A percentile compares a stretch with the other conserved stretches of the same genome.
Evolutionary conservation across 2,797 vertebrate species (phyloP).

Genomic region (Rhinophrynus dorsalis): DNA sequence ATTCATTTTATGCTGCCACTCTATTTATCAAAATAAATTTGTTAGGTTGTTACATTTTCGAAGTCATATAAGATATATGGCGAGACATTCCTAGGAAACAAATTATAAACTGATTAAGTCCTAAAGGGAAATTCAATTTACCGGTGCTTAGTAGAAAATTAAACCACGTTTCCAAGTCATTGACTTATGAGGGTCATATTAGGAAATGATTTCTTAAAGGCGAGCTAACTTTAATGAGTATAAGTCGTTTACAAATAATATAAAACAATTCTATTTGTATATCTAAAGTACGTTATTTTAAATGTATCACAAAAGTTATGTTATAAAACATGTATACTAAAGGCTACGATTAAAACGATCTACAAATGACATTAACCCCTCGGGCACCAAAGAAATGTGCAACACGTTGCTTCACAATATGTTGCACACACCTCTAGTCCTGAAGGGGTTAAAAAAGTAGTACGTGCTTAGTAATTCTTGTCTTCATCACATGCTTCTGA

Average conservation of each 20-base stretch:
- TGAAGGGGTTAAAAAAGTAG: too few relatives aligned
- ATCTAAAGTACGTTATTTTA: too few relatives aligned
- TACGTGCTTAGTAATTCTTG: too few relatives aligned
- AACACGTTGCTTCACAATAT: too few relatives aligned
- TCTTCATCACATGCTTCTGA: too few relatives aligned
- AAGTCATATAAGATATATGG: slow-evolving; percentile 33
- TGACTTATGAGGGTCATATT: slow-evolving; percentile 44
- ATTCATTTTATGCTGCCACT: slow-evolving; percentile 39
- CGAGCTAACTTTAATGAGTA: slow-evolving; percentile 30
- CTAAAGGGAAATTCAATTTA: slow-evolving; percentile 50
- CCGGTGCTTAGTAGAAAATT: slow-evolving; percentile 45
- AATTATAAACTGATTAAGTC: slow-evolving; percentile 43
- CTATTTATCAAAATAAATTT: slow-evolving; percentile 37
- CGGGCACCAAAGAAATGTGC: too few relatives aligned
- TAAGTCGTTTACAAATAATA: slow-evolving; percentile 15
- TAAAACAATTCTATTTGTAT: not conserved
- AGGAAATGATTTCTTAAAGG: slow-evolving; percentile 48
- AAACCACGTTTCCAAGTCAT: slow-evolving; percentile 51
- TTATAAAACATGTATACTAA: too few relatives aligned
- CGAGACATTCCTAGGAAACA: slow-evolving; percentile 42
- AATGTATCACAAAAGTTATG: too few relatives aligned
- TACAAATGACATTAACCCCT: too few relatives aligned
- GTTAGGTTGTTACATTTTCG: slow-evolving; percentile 45
- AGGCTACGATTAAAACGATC: too few relatives aligned
- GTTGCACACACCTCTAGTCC: too few relatives aligned